A percentile compares a stretch with the other conserved stretches of the same genome.
Conservation (phyloP, 2,113 vertebrate genomes). For the Thalassoma bifasciatum region DNA sequence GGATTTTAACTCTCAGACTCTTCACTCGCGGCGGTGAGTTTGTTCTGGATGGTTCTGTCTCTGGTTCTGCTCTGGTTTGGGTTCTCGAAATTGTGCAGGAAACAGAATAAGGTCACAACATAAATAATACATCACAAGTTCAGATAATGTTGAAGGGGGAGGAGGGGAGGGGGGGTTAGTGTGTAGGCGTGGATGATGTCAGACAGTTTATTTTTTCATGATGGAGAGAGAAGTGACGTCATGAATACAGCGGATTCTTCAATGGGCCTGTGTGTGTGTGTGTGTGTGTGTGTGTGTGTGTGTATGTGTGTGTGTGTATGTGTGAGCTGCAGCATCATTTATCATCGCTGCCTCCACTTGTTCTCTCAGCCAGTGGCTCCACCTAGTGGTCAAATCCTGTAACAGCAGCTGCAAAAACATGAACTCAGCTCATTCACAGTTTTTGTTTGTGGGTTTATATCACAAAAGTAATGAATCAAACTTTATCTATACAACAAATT, state of each 20-base stretch:
- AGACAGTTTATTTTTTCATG: not conserved
- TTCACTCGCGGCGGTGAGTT: not conserved
- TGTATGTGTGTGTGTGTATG: slow-evolving; percentile 20
- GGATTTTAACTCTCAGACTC: not conserved
- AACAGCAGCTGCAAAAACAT: not conserved
- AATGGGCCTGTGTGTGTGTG: not conserved
- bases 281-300: slow-evolving; percentile 16
- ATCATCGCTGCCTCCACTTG: not conserved
- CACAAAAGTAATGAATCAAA: no score
- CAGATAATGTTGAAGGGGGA: not conserved
- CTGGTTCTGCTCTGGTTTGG: no score
- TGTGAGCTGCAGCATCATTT: slow-evolving; percentile 4
- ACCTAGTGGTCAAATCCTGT: not conserved
- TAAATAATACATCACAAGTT: slow-evolving; percentile 11
- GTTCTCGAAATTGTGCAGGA: no score
- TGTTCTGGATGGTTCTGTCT: not conserved
- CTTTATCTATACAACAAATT: no score
- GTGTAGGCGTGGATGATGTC: not conserved
- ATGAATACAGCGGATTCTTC: slow-evolving; percentile 2
- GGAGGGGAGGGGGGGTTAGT: not conserved
- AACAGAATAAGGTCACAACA: not conserved
- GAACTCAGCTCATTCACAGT: not conserved
- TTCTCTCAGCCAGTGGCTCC: slow-evolving; percentile 9
- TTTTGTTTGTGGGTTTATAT: not conserved
- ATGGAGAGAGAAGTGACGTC: slow-evolving; percentile 8